Evolutionary conservation across 2,888 invertebrate genomes (phyloP), one percentile per base, ranked within the genome.

Genomic region (Calameuta pallipes): DNA sequence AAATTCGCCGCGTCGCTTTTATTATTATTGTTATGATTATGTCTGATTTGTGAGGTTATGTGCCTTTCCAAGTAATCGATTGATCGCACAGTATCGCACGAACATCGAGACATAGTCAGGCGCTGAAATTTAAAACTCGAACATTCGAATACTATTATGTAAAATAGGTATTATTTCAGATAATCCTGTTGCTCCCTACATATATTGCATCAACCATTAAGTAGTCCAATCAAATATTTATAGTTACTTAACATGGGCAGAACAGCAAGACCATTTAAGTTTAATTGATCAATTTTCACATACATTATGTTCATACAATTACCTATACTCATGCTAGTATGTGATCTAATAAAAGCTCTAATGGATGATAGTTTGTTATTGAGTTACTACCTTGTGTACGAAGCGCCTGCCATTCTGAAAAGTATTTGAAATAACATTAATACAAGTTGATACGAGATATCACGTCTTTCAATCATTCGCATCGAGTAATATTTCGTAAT

Each of bases 1-100:
- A 86, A 86, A 82, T 86, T 83, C 81, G 83, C 83, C 85, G 87
- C 87, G 89, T 89, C 89, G 85, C 85, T 87, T 89, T 89, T 88
- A 88, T 89, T 89, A 86, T 88, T 88, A 87, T 88, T 83, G 82
- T 81, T 77, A 78, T 78, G 76, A 75, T 56, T 56, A 56, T 56
- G 56, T 56, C 56, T 78, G 71, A 77, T 75, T 81, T 81, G 81
- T 80, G 78, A 86, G 88, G 88, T 89, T 89, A 89, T 86, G 88
- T 80, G 23, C 70, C 23, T 75, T 33, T 6, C 73, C 70, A 56
- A 35, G 41, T 11, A 33, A 33, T 76, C 77, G 77, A 74, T 31
- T 33, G 73, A 77, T 77, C 77, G 77, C 69, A 23, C 23, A 56
- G 23, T 56, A 56, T 56, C 56, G 56, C 56, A 23, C 23, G 30